These are phyloP conservation scores for Rhizoglyphus robini DNA, from an alignment of 1,140 invertebrate genomes.

Conservation along the genomic window DNA sequence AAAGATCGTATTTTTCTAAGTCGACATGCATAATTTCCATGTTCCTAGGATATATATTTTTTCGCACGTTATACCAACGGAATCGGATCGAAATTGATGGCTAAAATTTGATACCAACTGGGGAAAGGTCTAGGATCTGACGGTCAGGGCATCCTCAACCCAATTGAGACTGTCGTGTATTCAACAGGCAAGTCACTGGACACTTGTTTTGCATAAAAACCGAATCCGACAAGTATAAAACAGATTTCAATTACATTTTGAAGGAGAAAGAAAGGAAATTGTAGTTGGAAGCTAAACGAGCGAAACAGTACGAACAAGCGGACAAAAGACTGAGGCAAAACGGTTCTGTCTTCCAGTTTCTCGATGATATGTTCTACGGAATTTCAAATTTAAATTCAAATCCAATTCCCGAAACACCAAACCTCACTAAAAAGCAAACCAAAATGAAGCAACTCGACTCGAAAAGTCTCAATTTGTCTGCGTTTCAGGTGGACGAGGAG, in stretches of 20 bases:
- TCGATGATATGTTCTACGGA: too few relatives aligned
- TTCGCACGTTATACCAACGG: conserved; percentile 75
- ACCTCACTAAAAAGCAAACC: too few relatives aligned
- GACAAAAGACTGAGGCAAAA: too few relatives aligned
- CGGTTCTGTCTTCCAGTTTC: too few relatives aligned
- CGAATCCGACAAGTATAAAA: neutral
- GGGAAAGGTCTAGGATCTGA: conserved; percentile 66
- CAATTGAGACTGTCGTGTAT: conserved; percentile 62
- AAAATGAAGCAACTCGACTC: neutral
- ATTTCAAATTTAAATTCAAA: too few relatives aligned
- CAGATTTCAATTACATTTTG: neutral
- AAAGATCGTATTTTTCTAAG: too few relatives aligned
- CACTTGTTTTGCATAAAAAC: conserved; percentile 36
- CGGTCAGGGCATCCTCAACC: conserved; percentile 61
- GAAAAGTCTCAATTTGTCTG: neutral
- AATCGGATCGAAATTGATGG: conserved; percentile 77
- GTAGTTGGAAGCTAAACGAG: neutral
- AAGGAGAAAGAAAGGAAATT: conserved; percentile 6
- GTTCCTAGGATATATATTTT: too few relatives aligned
- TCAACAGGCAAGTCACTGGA: conserved; percentile 66
- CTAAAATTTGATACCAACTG: conserved; percentile 73
- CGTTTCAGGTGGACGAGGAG: conserved; percentile 10
- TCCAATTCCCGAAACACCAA: too few relatives aligned
- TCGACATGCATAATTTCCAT: too few relatives aligned
- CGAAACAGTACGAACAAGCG: too few relatives aligned